Conservation (phyloP, 2,888 invertebrate species). For the Parapristionchus giblindavisi region DNA sequence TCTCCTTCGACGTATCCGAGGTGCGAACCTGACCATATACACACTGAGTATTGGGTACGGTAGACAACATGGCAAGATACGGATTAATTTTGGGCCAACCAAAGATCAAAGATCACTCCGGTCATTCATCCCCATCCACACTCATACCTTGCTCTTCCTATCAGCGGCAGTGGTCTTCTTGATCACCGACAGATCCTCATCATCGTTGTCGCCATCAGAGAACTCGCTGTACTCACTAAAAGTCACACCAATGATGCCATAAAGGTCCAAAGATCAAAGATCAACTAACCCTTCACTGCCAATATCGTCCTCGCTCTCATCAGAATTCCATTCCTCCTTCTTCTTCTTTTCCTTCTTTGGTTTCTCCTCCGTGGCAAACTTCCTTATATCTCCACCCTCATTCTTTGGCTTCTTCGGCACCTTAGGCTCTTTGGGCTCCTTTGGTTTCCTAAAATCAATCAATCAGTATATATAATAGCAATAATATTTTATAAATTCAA, state of each 20-base stretch:
- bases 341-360: slow-evolving; percentile 40
- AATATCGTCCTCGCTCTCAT: slow-evolving; percentile 36
- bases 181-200: slow-evolving; percentile 16
- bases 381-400: slow-evolving; percentile 51
- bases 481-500: neutral
- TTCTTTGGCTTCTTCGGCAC: slow-evolving; percentile 42
- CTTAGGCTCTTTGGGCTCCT: slow-evolving; percentile 50
- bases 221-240: too few species aligned
- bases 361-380: neutral
- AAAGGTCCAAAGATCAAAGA: too few species aligned
- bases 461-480: neutral
- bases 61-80: neutral
- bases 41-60: neutral
- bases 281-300: too few species aligned
- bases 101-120: neutral
- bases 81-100: too few species aligned
- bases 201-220: too few species aligned
- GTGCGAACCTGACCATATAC: neutral
- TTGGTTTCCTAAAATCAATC: slow-evolving; percentile 32
- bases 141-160: slow-evolving; percentile 30
- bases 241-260: too few species aligned
- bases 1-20: slow-evolving; percentile 46
- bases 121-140: neutral
- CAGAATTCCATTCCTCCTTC: slow-evolving; percentile 44
- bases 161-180: slow-evolving; percentile 38